These are phyloP conservation scores for Drosophila obscura DNA, from an alignment of 1,140 invertebrate genomes.

Conservation along the genomic window DNA sequence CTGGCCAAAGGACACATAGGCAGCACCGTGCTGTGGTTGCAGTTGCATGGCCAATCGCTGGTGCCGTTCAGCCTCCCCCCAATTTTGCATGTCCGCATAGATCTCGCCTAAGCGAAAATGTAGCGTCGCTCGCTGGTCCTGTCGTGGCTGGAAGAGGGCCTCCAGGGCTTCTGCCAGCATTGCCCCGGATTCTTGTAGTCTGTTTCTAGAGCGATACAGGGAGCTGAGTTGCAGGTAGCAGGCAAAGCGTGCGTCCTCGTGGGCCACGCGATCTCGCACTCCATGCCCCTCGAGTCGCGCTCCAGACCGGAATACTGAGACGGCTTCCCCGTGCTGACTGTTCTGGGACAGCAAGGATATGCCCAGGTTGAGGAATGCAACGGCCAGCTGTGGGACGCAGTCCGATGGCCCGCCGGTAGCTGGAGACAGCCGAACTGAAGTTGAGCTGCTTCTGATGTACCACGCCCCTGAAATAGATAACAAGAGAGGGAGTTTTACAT, in stretches of 20 bases:
- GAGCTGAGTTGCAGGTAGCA: constrained; percentile 95
- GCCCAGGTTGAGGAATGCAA: constrained; percentile 96
- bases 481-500: background rate
- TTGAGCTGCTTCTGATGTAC: constrained; percentile 90
- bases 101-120: constrained; percentile 88
- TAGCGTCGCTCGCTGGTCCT: constrained; percentile 88
- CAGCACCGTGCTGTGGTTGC: constrained; percentile 92
- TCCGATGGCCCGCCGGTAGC: constrained; percentile 89
- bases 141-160: constrained; percentile 91
- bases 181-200: constrained; percentile 90
- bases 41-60: constrained; percentile 90
- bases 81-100: constrained; percentile 90
- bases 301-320: constrained; percentile 90
- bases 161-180: constrained; percentile 88
- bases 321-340: constrained; percentile 90
- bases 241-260: constrained; percentile 94
- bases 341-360: constrained; percentile 92
- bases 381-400: constrained; percentile 96
- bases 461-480: constrained; percentile 91
- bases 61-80: constrained; percentile 91
- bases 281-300: constrained; percentile 92
- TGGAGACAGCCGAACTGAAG: constrained; percentile 86
- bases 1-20: constrained; percentile 95
- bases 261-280: constrained; percentile 94
- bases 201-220: constrained; percentile 93